Conservation (phyloP, 2,888 invertebrate species). For the Aspidiotus rigidus region DNA sequence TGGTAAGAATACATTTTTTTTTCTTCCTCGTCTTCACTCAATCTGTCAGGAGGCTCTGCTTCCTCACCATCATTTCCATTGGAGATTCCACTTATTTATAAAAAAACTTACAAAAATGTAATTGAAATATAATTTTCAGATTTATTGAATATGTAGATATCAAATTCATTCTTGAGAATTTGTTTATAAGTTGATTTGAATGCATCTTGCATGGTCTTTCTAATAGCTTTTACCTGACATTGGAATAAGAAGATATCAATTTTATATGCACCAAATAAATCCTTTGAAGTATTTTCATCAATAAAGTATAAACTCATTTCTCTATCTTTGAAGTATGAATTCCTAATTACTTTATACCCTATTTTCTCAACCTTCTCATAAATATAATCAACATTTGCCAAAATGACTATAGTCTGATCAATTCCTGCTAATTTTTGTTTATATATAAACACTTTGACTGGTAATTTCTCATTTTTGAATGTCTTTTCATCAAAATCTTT, state of each 20-base stretch:
- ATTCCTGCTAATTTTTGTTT: slow-evolving; percentile 5
- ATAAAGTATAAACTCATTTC: slow-evolving; percentile 14
- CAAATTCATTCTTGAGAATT: slow-evolving; percentile 8
- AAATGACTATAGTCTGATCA: slow-evolving; percentile 11
- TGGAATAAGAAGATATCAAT: slow-evolving; percentile 13
- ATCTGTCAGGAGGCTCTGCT: neutral
- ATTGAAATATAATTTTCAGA: neutral
- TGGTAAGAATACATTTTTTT: too few species aligned
- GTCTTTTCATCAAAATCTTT: neutral
- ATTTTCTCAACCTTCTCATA: slow-evolving; percentile 16
- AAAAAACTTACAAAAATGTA: neutral
- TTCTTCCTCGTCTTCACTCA: too few species aligned
- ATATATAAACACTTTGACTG: slow-evolving; percentile 2
- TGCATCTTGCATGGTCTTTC: neutral
- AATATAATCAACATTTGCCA: slow-evolving; percentile 12
- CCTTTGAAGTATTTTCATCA: slow-evolving; percentile 6
- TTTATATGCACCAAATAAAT: slow-evolving; percentile 12
- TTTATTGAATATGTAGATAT: neutral
- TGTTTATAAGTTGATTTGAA: slow-evolving; percentile 4
- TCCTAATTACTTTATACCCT: slow-evolving; percentile 16
- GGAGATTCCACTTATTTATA: neutral
- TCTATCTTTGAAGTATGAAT: slow-evolving; percentile 16
- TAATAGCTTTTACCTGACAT: neutral
- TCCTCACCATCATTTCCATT: neutral
- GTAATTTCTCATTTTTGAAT: slow-evolving; percentile 4